Conservation (phyloP, 2,888 invertebrate species). For the Chymomyza caudatula region DNA sequence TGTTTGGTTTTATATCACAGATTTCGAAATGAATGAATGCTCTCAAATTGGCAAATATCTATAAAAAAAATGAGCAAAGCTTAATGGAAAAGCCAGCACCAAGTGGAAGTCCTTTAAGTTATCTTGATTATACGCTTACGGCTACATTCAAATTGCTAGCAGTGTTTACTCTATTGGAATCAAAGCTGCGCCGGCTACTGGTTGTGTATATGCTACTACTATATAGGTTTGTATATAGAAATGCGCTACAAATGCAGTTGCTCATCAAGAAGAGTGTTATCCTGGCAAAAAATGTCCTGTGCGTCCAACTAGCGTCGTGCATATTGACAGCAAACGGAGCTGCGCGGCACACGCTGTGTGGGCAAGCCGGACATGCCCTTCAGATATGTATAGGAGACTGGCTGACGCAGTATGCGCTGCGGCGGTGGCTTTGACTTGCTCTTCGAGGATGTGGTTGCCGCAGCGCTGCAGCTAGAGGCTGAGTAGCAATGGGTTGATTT, state of each 20-base stretch:
- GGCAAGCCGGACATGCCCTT: conserved; percentile 89
- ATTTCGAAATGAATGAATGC: conserved; percentile 52
- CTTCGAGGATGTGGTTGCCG: conserved; percentile 18
- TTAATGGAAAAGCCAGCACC: neutral
- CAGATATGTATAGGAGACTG: conserved; percentile 88
- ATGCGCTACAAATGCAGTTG: neutral
- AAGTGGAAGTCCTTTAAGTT: neutral
- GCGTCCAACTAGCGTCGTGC: conserved; percentile 67
- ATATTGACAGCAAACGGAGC: conserved; percentile 76
- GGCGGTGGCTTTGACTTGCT: conserved; percentile 80
- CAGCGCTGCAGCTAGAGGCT: conserved; percentile 7
- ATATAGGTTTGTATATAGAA: neutral
- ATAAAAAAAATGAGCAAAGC: too few species aligned
- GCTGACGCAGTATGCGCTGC: conserved; percentile 87
- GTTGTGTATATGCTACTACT: neutral
- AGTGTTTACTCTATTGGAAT: neutral
- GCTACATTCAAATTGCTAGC: neutral
- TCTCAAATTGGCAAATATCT: neutral
- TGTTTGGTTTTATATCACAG: conserved; percentile 55
- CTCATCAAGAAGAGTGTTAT: neutral
- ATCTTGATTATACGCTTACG: neutral
- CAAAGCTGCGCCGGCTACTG: neutral
- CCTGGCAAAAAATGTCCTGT: neutral
- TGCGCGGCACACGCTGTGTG: conserved; percentile 87
- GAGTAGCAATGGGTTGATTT: conserved; percentile 27